Evolutionary conservation across 2,888 invertebrate species (phyloP).

Genomic region (Dryadula phaetusa): DNA sequence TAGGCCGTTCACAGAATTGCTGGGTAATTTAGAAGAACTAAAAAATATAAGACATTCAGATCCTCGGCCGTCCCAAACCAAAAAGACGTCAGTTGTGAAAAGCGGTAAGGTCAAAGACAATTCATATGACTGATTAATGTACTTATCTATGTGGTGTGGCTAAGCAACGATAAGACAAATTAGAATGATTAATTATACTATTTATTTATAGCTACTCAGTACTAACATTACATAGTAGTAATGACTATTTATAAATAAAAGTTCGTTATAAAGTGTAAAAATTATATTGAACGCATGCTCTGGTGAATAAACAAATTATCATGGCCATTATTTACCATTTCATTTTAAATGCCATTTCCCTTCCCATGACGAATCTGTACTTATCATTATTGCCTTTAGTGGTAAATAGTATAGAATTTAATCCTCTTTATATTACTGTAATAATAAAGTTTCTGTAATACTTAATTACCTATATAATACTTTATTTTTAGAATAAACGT

Average conservation of each 20-base stretch:
- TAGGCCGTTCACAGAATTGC: slow-evolving; percentile 91
- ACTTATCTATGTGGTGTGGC: slow-evolving; percentile 1
- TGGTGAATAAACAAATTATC: not conserved
- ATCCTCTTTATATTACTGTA: no score
- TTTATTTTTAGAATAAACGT: no score
- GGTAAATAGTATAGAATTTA: no score
- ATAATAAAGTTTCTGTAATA: no score
- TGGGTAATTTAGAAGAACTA: slow-evolving; percentile 91
- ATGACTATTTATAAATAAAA: no score
- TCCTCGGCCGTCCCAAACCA: slow-evolving; percentile 66
- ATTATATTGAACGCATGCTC: not conserved
- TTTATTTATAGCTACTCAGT: not conserved
- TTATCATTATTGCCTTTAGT: no score
- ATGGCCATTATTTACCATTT: not conserved
- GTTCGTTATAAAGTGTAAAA: not conserved
- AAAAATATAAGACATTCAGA: slow-evolving; percentile 68
- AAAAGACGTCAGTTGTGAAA: slow-evolving; percentile 69
- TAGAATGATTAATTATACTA: slow-evolving; percentile 8
- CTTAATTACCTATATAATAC: no score
- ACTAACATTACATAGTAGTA: no score
- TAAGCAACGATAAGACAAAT: slow-evolving; percentile 7
- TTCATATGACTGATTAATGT: slow-evolving; percentile 16
- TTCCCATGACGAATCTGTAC: not conserved
- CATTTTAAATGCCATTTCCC: not conserved
- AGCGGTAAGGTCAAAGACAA: slow-evolving; percentile 61